Evolutionary conservation across 2,113 vertebrate species (phyloP), one percentile per base, ranked within the genome.

Genomic region (Gadus chalcogrammus): DNA sequence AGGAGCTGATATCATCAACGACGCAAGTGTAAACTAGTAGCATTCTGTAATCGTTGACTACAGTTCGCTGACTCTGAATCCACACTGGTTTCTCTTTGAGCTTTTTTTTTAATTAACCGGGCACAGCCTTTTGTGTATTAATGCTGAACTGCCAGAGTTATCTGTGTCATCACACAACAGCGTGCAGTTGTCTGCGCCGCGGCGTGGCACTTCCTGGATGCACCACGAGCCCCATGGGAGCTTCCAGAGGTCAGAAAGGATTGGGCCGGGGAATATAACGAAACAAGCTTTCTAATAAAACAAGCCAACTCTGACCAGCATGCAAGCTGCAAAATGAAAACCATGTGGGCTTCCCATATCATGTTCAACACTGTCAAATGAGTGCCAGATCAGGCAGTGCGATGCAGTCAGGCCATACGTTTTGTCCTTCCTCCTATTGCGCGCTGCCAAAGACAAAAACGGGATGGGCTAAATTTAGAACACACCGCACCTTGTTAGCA

Each of bases 231-330:
- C 93, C 88, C 91, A 75, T 81, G 90, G 85, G 88, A 90, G 76
- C 82, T 86, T 86, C 91, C 87, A 88, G 88, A 90, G 82, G 90
- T 93, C 89, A 83, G 87, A 76, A 72, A 87, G 84, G 83, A 90
- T 72, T 13, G 79, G 83, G 42, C 83, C 84, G 82, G 88, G 71
- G 91, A 91, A 94, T 90, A 92, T 87, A 90, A 90, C 55, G 69
- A 88, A 92, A 92, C 88, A 84, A 74, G 89, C 80, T 88, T 92
- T 93, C 92, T 88, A 92, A 93, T 90, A 93, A 94, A 93, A 92
- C 80, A 87, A 87, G 85, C 88, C 87, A 91, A 91, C 86, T 88
- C 84, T 84, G 83, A 91, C 84, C 89, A 82, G 88, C 83, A 78
- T 87, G 84, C 83, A 18, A 73, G 73, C 82, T 70, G 67, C 80